These are phyloP conservation scores for Druon quercuslanigerum DNA, from an alignment of 1,140 invertebrate genomes.

Conservation along the genomic window DNA sequence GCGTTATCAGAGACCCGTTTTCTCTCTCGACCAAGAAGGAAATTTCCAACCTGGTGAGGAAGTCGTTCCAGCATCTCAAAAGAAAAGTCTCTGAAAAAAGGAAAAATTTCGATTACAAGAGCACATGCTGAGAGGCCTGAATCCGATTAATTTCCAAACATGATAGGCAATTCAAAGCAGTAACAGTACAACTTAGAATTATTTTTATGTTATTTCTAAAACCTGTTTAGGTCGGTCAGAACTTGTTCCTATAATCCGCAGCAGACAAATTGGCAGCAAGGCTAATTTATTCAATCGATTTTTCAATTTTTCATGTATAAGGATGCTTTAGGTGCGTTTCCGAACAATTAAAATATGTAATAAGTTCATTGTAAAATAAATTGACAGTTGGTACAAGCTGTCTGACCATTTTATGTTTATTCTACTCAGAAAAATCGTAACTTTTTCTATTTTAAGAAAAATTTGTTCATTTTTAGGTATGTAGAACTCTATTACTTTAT, in stretches of 20 bases:
- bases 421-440: too few relatives aligned
- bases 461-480: too few relatives aligned
- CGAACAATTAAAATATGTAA: too few relatives aligned
- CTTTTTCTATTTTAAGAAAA: too few relatives aligned
- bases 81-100: background rate
- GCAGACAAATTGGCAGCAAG: too few relatives aligned
- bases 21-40: slow-evolving; percentile 1
- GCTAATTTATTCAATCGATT: too few relatives aligned
- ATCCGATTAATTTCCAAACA: slow-evolving; percentile 27
- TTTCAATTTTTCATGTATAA: too few relatives aligned
- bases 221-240: background rate
- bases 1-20: slow-evolving; percentile 42
- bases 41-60: slow-evolving; percentile 1
- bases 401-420: too few relatives aligned
- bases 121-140: background rate
- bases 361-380: too few relatives aligned
- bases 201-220: background rate
- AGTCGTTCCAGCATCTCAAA: background rate
- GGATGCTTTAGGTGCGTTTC: too few relatives aligned
- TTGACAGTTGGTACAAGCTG: too few relatives aligned
- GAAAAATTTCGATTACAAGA: slow-evolving; percentile 16
- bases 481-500: too few relatives aligned
- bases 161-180: slow-evolving; percentile 17
- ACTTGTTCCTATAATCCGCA: background rate
- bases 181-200: slow-evolving; percentile 12